Evolutionary conservation across 2,888 invertebrate species (phyloP).

Genomic region (Lasioglossum leucozonium): DNA sequence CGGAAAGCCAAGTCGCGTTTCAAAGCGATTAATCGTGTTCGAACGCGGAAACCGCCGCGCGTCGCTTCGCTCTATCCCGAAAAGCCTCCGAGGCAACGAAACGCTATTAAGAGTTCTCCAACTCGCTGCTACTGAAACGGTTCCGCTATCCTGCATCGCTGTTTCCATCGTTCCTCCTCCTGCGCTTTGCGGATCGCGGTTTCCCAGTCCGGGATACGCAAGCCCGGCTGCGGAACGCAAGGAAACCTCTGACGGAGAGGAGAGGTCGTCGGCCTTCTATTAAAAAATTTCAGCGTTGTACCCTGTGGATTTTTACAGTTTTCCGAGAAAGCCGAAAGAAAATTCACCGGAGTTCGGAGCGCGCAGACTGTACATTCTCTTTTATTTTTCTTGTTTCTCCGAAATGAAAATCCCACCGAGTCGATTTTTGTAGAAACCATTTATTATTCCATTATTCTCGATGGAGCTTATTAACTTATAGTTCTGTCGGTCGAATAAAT

Average conservation of each 20-base stretch:
- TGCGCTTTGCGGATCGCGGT: not conserved
- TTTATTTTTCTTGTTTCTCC: too few relatives aligned
- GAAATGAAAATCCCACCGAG: too few relatives aligned
- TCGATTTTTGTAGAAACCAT: too few relatives aligned
- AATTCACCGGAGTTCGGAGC: too few relatives aligned
- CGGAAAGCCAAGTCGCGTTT: not conserved
- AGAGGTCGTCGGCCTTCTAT: not conserved
- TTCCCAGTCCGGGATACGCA: not conserved
- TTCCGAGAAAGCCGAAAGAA: too few relatives aligned
- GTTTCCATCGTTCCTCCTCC: not conserved
- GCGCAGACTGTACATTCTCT: too few relatives aligned
- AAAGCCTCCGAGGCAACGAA: conserved; percentile 18
- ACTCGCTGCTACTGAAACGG: not conserved
- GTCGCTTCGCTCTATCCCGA: not conserved
- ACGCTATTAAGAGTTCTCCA: conserved; percentile 32
- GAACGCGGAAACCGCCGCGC: not conserved
- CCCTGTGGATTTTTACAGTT: not conserved
- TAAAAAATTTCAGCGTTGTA: not conserved
- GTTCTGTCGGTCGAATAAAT: not conserved
- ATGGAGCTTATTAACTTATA: not conserved
- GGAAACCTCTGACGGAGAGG: too few relatives aligned
- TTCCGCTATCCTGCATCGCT: not conserved
- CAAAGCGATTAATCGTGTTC: conserved; percentile 26
- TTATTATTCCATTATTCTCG: not conserved
- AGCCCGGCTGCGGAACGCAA: not conserved